Evolutionary conservation across 2,888 invertebrate genomes (phyloP).

Genomic region (Limnephilus auricula): DNA sequence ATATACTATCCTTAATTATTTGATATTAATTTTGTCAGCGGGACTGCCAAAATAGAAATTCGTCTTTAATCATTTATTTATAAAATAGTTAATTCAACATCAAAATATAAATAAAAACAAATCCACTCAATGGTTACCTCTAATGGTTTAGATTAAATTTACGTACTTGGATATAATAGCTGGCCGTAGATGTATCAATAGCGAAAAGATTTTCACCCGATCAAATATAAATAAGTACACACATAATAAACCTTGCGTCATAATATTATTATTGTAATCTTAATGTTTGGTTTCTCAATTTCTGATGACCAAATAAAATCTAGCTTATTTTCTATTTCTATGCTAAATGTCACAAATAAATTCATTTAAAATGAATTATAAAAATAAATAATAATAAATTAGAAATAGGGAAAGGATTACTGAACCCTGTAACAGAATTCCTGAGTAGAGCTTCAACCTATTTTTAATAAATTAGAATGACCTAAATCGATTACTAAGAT

Average conservation of each 20-base stretch:
- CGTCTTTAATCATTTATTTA: background rate
- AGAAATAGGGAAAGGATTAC: background rate
- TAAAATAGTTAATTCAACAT: background rate
- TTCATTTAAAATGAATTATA: background rate
- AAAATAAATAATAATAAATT: background rate
- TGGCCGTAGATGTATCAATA: background rate
- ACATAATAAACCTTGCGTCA: background rate
- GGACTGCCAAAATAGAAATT: slow-evolving; percentile 25
- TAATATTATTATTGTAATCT: background rate
- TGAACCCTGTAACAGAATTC: slow-evolving; percentile 14
- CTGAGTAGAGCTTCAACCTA: slow-evolving; percentile 41
- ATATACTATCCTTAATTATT: background rate
- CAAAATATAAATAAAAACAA: background rate
- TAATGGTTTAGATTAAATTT: background rate
- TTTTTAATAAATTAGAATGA: slow-evolving; percentile 11
- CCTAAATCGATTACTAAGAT: background rate
- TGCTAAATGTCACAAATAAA: slow-evolving; percentile 12
- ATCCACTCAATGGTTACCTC: background rate
- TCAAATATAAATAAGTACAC: background rate
- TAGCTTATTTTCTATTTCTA: background rate
- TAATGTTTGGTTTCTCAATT: slow-evolving; percentile 7
- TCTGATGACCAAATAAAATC: slow-evolving; percentile 19
- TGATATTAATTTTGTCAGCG: slow-evolving; percentile 44
- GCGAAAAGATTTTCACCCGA: background rate
- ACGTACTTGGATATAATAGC: background rate